Conservation (phyloP, 2,888 invertebrate genomes). For the Bellardia pandia region DNA sequence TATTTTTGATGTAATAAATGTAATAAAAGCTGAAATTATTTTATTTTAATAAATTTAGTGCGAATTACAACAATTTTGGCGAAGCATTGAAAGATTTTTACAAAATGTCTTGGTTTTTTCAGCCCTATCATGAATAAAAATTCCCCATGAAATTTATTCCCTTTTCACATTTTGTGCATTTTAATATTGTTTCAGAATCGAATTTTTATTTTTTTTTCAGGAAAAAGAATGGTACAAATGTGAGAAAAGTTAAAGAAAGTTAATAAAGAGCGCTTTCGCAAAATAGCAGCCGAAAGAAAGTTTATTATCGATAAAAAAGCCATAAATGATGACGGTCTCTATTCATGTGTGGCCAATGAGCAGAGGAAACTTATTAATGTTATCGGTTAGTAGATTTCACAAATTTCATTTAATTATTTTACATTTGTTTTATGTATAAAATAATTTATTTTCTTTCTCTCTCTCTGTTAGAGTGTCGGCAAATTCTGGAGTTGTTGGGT, state of each 20-base stretch:
- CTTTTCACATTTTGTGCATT: too few relatives aligned
- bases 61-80: too few relatives aligned
- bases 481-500: slow-evolving; percentile 92
- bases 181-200: neutral
- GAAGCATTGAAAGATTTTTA: too few relatives aligned
- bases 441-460: neutral
- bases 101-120: too few relatives aligned
- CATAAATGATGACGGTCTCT: slow-evolving; percentile 87
- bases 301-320: slow-evolving; percentile 84
- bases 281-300: slow-evolving; percentile 83
- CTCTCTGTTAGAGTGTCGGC: slow-evolving; percentile 85
- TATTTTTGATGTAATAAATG: too few relatives aligned
- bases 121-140: too few relatives aligned
- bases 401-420: neutral
- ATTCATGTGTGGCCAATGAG: slow-evolving; percentile 86
- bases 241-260: slow-evolving; percentile 82
- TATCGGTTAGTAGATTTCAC: slow-evolving; percentile 81
- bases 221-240: slow-evolving; percentile 84
- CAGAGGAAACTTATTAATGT: slow-evolving; percentile 81
- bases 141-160: too few relatives aligned
- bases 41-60: too few relatives aligned
- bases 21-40: too few relatives aligned
- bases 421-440: neutral
- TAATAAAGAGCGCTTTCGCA: slow-evolving; percentile 83
- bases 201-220: slow-evolving; percentile 77